Evolutionary conservation across 2,113 vertebrate genomes (phyloP), one percentile per base, ranked within the genome.

Genomic region (Plecotus auritus): DNA sequence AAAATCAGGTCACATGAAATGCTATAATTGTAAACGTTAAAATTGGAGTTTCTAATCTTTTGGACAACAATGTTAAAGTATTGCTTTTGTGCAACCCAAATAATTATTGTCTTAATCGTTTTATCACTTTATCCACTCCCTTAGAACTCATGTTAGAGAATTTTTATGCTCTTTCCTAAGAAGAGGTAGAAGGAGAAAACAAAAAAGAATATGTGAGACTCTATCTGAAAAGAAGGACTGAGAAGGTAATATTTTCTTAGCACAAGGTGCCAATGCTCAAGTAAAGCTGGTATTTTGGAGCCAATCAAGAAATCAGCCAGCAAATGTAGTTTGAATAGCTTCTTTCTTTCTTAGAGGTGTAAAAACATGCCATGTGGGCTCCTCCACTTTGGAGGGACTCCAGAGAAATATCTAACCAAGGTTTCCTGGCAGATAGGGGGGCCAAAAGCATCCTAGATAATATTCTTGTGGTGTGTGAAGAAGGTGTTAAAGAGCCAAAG

Each of bases 371-470:
- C 97, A 97, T 97, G 96, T 97, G 97, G 96, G 80, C 85, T 95
- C 74, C 64, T 96, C 91, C 45, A 91, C 76, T 84, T 97, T 97
- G 97, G 97, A 97, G 90, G 91, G 54, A 73, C 91, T 96, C 97
- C 97, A 97, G 97, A 91, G 93, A 97, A 97, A 96, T 97, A 96
- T 97, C 96, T 97, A 96, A 96, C 96, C 80, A 91, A 97, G 88
- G 95, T 95, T 97, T 95, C 93, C 77, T 96, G 93, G 95, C 96
- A 95, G 97, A 93, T 86, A 97, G 93, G 83, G 83, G 37, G 96
- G 96, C 97, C 91, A 96, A 97, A 93, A 42, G 90, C 70, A 95
- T 95, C 96, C 93, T 95, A 70, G 91, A 91, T 95, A 91, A 94
- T 94, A 91, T 89, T 94, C 96, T 85, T 93, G 32, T 85, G 42